Evolutionary conservation across 2,888 invertebrate species (phyloP).

Genomic region (Corbicula japonica): DNA sequence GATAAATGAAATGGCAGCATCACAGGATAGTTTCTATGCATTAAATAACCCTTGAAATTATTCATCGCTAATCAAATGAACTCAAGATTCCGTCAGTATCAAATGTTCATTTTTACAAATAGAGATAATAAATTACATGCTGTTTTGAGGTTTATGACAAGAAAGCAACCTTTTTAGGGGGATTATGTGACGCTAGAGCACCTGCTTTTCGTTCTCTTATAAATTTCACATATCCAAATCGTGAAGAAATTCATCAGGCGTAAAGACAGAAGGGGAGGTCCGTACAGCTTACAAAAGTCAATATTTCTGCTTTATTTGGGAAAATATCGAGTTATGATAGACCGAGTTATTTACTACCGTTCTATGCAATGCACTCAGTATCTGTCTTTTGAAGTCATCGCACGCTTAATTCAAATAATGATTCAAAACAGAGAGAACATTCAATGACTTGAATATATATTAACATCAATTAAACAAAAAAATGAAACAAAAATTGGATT

Average conservation of each 20-base stretch:
- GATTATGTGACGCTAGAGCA: slow-evolving; percentile 30
- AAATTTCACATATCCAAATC: slow-evolving; percentile 10
- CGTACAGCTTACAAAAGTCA: slow-evolving; percentile 58
- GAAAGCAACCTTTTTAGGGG: slow-evolving; percentile 4
- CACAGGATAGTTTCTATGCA: no score
- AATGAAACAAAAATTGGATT: no score
- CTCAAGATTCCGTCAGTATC: slow-evolving; percentile 20
- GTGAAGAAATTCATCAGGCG: slow-evolving; percentile 7
- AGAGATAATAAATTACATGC: slow-evolving; percentile 51
- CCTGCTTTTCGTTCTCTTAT: slow-evolving; percentile 38
- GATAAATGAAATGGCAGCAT: no score
- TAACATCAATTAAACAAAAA: no score
- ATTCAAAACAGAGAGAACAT: no score
- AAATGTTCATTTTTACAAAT: slow-evolving; percentile 11
- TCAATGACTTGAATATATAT: no score
- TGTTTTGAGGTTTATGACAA: slow-evolving; percentile 33
- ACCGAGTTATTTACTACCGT: no score
- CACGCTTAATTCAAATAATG: no score
- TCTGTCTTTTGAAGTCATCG: no score
- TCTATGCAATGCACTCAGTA: no score
- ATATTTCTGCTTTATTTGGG: slow-evolving; percentile 30
- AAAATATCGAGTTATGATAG: no score
- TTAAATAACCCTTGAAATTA: slow-evolving; percentile 37
- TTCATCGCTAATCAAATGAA: slow-evolving; percentile 26
- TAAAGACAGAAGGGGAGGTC: slow-evolving; percentile 11